Evolutionary conservation across 2,888 invertebrate species (phyloP), one percentile per base, ranked within the genome.

Genomic region (Dolomedes plantarius): DNA sequence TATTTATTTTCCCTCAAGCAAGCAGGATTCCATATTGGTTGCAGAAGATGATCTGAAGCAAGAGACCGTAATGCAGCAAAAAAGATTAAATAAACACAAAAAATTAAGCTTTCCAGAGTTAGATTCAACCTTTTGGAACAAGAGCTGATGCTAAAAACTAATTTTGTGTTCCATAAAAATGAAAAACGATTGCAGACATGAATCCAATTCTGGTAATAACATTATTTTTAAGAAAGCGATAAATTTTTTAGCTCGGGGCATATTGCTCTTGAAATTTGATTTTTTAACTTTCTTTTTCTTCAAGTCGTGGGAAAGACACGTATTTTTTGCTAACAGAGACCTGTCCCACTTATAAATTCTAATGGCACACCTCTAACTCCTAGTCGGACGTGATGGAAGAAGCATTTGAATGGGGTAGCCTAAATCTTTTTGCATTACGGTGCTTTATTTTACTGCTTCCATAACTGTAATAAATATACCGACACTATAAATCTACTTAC

Each of bases 381-480:
- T 71, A 29, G 32, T 73, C 29, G 28, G 32, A 36, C 56, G 73
- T 56, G 77, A 72, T 50, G 41, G 77, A 65, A 36, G 36, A 28
- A 76, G 50, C 36, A 72, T 83, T 77, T 77, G 72, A 77, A 83
- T 83, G 73, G 75, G 69, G 67, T 23, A 68, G 76, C 67, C 65
- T 77, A 83, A 83, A 83, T 83, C 83, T 77, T 83, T 72, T 68
- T 76, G 67, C 83, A 77, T 83, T 83, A 83, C 77, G 76, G 62
- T 65, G 56, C 50, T 77, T 71, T 82, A 82, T 82, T 82, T 83
- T 83, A 83, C 72, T 83, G 72, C 77, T 73, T 83, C 83, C 73
- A 77, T 83, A 83, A 77, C 76, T 77, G 83, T 77, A 77, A 83
- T 83, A 83, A 83, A 83, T 83, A 83, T 77, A 67, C 77, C 76